Percentiles rank a stretch among this genome's conserved stretches.
These are phyloP conservation scores for Drosophila elegans DNA, from an alignment of 1,140 invertebrate genomes.

Conservation along the genomic window DNA sequence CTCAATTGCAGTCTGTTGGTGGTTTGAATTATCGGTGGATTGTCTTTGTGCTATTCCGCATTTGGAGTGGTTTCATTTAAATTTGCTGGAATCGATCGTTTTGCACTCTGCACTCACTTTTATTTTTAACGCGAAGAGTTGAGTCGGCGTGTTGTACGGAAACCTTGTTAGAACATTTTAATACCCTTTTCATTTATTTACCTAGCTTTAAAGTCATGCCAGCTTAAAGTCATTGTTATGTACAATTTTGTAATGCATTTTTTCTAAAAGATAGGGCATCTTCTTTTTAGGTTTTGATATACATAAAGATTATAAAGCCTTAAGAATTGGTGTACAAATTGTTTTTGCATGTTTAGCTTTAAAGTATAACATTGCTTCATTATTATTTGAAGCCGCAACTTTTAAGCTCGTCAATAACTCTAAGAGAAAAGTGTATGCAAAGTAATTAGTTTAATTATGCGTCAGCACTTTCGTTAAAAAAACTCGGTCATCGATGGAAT, in stretches of 20 bases:
- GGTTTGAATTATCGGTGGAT: conserved; percentile 11
- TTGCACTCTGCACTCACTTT: conserved; percentile 14
- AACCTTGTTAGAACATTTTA: neutral
- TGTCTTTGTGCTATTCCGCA: conserved; percentile 17
- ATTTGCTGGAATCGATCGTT: conserved; percentile 38
- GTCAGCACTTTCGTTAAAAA: conserved; percentile 31
- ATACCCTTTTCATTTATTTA: conserved; percentile 4
- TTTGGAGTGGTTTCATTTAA: conserved; percentile 13
- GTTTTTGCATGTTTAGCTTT: too few species aligned
- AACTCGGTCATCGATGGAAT: conserved; percentile 31
- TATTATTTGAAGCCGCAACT: neutral
- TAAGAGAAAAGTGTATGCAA: conserved; percentile 7
- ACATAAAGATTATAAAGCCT: too few species aligned
- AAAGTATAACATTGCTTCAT: too few species aligned
- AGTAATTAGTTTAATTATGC: conserved; percentile 2
- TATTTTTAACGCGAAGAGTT: conserved; percentile 1
- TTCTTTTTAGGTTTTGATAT: too few species aligned
- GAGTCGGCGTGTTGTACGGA: neutral
- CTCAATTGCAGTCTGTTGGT: conserved; percentile 30
- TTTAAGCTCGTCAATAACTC: neutral
- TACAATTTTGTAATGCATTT: neutral
- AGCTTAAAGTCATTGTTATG: too few species aligned
- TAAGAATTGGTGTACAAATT: too few species aligned
- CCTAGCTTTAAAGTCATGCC: too few species aligned
- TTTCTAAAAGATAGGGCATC: too few species aligned